phyloP scores from a whole-genome alignment of 2,113 vertebrate species.

The Ammodytes marinus region DNA sequence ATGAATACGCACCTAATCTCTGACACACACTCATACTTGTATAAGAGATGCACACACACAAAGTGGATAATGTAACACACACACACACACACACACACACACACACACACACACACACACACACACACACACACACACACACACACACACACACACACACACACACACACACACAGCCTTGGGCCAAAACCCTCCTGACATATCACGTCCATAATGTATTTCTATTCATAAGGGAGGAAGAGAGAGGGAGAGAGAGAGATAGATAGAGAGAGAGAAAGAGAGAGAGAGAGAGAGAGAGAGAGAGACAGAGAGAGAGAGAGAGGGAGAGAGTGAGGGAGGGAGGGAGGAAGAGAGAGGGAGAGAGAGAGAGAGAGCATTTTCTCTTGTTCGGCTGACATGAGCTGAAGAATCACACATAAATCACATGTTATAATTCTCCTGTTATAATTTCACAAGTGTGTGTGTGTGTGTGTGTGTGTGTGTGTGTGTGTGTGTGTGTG shows the following conservation, averaged over 20 bases:
- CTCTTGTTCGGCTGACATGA: slow-evolving; percentile 32
- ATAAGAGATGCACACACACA: slow-evolving; percentile 28
- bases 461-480: background rate
- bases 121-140: slow-evolving; percentile 15
- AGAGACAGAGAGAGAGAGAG: no score
- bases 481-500: background rate
- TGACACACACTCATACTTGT: slow-evolving; percentile 50
- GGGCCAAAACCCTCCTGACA: slow-evolving; percentile 45
- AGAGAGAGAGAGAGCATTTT: no score
- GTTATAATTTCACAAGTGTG: background rate
- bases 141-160: background rate
- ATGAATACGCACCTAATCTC: slow-evolving; percentile 56
- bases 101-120: slow-evolving; percentile 49
- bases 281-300: no score
- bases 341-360: no score
- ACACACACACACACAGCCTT: slow-evolving; percentile 28
- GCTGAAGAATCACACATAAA: slow-evolving; percentile 15
- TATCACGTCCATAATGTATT: slow-evolving; percentile 65
- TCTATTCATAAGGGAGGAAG: slow-evolving; percentile 62
- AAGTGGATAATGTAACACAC: slow-evolving; percentile 19
- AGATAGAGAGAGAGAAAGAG: no score
- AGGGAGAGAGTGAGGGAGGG: no score
- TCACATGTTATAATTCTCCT: slow-evolving; percentile 28
- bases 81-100: slow-evolving; percentile 11
- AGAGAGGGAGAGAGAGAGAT: no score